Evolutionary conservation across 2,888 invertebrate species (phyloP).

Genomic region (Phyllotreta striolata): DNA sequence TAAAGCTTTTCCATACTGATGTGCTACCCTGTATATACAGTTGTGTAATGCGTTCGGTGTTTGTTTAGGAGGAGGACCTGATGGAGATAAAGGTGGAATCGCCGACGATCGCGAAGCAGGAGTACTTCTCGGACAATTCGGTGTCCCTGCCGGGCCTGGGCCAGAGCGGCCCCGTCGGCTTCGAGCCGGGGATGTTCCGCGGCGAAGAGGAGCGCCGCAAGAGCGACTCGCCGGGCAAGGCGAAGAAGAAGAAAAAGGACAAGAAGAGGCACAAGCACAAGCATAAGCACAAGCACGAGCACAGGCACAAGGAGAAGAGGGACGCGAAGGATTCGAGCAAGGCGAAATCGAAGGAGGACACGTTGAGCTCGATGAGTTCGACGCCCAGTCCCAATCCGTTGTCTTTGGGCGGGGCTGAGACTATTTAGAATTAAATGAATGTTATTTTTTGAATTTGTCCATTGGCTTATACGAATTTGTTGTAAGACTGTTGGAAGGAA

Average conservation of each 20-base stretch:
- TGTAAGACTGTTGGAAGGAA: neutral
- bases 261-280: constrained; percentile 92
- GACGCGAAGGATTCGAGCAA: constrained; percentile 66
- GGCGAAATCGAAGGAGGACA: constrained; percentile 73
- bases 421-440: constrained; percentile 34
- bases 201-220: constrained; percentile 65
- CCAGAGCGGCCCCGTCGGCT: constrained; percentile 76
- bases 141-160: constrained; percentile 79
- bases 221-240: constrained; percentile 65
- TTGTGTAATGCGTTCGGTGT: no score
- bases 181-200: constrained; percentile 86
- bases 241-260: constrained; percentile 79
- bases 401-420: constrained; percentile 46
- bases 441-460: neutral
- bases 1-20: no score
- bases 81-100: constrained; percentile 53
- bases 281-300: constrained; percentile 79
- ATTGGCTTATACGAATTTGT: neutral
- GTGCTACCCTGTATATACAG: no score
- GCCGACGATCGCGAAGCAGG: constrained; percentile 64
- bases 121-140: constrained; percentile 82
- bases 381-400: constrained; percentile 73
- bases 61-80: constrained; percentile 49
- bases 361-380: constrained; percentile 78
- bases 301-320: constrained; percentile 63